Evolutionary conservation across 2,797 vertebrate species (phyloP).

Genomic region (Xyrichtys novacula): DNA sequence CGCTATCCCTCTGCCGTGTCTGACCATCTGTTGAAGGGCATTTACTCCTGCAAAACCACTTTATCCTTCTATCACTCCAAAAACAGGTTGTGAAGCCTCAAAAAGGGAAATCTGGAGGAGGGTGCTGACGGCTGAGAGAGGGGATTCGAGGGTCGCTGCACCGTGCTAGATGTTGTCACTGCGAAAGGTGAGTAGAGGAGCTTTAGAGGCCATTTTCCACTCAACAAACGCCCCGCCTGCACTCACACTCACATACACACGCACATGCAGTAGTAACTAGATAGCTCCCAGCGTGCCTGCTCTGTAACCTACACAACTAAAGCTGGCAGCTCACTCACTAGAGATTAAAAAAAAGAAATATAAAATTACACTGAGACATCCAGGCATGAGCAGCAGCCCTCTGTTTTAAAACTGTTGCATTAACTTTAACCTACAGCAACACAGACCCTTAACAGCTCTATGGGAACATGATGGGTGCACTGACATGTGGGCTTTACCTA

Average conservation of each 20-base stretch:
- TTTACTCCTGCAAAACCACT: constrained; percentile 85
- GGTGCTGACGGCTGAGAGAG: constrained; percentile 52
- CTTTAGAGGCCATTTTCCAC: constrained; percentile 86
- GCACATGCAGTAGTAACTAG: constrained; percentile 67
- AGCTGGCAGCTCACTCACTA: constrained; percentile 69
- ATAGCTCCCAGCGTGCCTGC: constrained; percentile 62
- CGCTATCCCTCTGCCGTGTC: constrained; percentile 69
- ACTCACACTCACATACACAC: constrained; percentile 22
- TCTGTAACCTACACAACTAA: constrained; percentile 69
- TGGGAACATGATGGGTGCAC: background rate
- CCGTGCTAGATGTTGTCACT: constrained; percentile 87
- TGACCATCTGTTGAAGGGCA: constrained; percentile 88
- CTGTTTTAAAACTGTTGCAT: constrained; percentile 61
- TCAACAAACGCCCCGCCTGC: constrained; percentile 76
- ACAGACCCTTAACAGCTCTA: constrained; percentile 16
- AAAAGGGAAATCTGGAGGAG: constrained; percentile 72
- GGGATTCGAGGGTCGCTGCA: constrained; percentile 35
- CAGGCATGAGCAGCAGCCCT: constrained; percentile 54
- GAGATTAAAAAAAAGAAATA: constrained; percentile 56
- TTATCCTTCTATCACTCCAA: constrained; percentile 73
- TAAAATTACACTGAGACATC: constrained; percentile 60
- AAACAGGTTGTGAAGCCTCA: constrained; percentile 79
- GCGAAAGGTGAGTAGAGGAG: constrained; percentile 85
- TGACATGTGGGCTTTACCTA: background rate
- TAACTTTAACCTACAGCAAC: constrained; percentile 56